Percentiles rank a stretch among this genome's conserved stretches.
Evolutionary conservation across 2,888 invertebrate genomes (phyloP).

Genomic region (Cheilosia variabilis): DNA sequence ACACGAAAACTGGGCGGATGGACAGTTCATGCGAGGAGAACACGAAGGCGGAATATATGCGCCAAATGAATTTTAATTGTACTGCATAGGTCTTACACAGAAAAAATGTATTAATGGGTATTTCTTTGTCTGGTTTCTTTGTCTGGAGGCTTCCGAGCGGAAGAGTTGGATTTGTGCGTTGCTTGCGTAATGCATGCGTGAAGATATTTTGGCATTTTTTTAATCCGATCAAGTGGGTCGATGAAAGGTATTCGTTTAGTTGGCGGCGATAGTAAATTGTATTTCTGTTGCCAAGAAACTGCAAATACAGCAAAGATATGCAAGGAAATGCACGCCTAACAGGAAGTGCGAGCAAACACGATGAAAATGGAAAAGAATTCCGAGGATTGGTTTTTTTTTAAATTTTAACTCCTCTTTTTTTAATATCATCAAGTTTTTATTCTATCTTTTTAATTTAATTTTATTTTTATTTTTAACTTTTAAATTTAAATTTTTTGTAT

Average conservation of each 20-base stretch:
- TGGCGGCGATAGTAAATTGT: background rate
- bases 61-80: constrained; percentile 36
- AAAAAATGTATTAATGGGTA: background rate
- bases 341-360: no score
- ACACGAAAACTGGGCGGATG: constrained; percentile 23
- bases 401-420: no score
- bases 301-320: no score
- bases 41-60: constrained; percentile 19
- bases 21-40: constrained; percentile 27
- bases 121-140: constrained; percentile 34
- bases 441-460: no score
- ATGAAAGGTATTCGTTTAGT: background rate
- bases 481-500: no score
- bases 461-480: no score
- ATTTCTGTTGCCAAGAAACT: no score
- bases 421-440: no score
- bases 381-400: no score
- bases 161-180: background rate
- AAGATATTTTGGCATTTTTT: background rate
- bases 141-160: constrained; percentile 10
- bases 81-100: background rate
- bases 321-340: no score
- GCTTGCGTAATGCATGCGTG: constrained; percentile 12
- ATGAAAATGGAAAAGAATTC: no score
- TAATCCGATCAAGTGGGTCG: background rate